Conservation (phyloP, 1,140 invertebrate species). For the Ips typographus region DNA sequence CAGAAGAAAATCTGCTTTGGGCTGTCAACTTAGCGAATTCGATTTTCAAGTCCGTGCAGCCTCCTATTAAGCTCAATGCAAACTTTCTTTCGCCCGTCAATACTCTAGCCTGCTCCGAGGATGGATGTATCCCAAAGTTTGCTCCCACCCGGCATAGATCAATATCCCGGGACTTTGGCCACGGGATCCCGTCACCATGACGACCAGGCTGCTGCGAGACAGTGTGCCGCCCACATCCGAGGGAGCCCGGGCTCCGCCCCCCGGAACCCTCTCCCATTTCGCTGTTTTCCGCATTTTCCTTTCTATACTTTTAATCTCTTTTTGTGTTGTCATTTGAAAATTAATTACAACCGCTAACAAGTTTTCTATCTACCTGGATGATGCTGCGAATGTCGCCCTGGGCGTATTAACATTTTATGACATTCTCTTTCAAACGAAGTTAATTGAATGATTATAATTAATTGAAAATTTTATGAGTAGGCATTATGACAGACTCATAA, state of each 20-base stretch:
- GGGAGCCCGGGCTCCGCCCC: conserved; percentile 30
- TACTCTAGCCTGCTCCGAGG: not conserved
- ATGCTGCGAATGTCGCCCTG: too few relatives aligned
- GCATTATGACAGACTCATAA: too few relatives aligned
- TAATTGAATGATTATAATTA: too few relatives aligned
- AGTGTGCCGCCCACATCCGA: conserved; percentile 47
- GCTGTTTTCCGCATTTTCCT: conserved; percentile 28
- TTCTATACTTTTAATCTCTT: conserved; percentile 45
- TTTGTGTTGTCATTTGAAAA: conserved; percentile 49
- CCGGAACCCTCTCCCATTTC: conserved; percentile 18
- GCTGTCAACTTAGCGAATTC: not conserved
- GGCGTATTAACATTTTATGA: too few relatives aligned
- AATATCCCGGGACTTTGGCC: conserved; percentile 49
- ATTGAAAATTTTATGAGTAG: too few relatives aligned
- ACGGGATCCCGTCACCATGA: conserved; percentile 41
- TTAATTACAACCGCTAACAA: conserved; percentile 48
- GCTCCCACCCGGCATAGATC: conserved; percentile 42
- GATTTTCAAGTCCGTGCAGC: conserved; percentile 8
- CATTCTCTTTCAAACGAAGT: too few relatives aligned
- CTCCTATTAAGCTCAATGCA: conserved; percentile 13
- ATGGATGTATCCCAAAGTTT: conserved; percentile 24
- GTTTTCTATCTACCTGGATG: conserved; percentile 43
- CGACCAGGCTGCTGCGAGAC: conserved; percentile 53
- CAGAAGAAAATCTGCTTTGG: not conserved
- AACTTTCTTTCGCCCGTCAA: conserved; percentile 14